Conservation (phyloP, 2,888 invertebrate genomes). For the Catocala fraxini region DNA sequence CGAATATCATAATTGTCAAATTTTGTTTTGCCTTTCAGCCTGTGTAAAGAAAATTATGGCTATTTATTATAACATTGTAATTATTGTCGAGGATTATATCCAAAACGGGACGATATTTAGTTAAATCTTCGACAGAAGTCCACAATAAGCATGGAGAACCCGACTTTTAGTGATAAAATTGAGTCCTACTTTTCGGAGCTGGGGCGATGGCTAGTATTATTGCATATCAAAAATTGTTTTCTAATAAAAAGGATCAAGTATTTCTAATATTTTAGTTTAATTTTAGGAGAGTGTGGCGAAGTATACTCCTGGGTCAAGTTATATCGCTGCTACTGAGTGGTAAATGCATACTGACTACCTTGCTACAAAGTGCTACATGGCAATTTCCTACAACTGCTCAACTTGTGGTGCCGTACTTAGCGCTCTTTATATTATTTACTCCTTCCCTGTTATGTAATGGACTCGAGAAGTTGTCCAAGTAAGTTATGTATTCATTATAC, state of each 20-base stretch:
- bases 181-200: constrained; percentile 90
- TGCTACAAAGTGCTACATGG: constrained; percentile 90
- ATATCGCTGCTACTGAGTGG: constrained; percentile 92
- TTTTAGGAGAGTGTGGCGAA: constrained; percentile 91
- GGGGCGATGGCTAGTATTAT: constrained; percentile 89
- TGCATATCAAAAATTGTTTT: constrained; percentile 28
- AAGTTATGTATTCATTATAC: constrained; percentile 68
- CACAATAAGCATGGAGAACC: constrained; percentile 70
- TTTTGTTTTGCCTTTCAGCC: constrained; percentile 53
- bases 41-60: constrained; percentile 49
- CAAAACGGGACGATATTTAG: constrained; percentile 38
- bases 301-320: constrained; percentile 91
- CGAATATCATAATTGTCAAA: constrained; percentile 55
- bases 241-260: constrained; percentile 13
- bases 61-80: constrained; percentile 39
- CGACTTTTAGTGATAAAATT: constrained; percentile 89
- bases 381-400: constrained; percentile 94
- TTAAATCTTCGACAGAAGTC: constrained; percentile 30
- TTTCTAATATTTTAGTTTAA: constrained; percentile 10
- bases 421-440: constrained; percentile 92
- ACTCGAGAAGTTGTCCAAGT: constrained; percentile 89
- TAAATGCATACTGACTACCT: constrained; percentile 91
- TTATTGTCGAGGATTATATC: constrained; percentile 39
- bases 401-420: constrained; percentile 92
- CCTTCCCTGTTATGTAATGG: constrained; percentile 92